phyloP scores from a whole-genome alignment of 2,888 invertebrate genomes.

The Drosophila robusta region DNA sequence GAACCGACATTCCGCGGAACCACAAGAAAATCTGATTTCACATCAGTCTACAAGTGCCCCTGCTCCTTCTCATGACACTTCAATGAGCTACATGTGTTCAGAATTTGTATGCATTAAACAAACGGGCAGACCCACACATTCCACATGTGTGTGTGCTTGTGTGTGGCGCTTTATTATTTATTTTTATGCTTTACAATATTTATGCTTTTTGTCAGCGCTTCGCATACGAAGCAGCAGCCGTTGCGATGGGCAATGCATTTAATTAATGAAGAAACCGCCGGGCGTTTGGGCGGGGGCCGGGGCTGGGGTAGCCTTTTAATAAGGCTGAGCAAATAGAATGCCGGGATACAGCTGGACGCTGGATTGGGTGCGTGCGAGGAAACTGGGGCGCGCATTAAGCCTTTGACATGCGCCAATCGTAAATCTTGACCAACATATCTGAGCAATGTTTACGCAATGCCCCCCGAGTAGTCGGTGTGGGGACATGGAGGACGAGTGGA shows the following conservation, averaged over 20 bases:
- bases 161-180: slow-evolving; percentile 60
- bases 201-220: slow-evolving; percentile 70
- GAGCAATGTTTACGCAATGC: slow-evolving; percentile 73
- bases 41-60: slow-evolving; percentile 9
- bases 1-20: slow-evolving; percentile 27
- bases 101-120: slow-evolving; percentile 67
- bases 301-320: slow-evolving; percentile 50
- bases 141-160: not conserved
- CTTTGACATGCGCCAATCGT: slow-evolving; percentile 83
- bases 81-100: slow-evolving; percentile 59
- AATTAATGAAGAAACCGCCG: slow-evolving; percentile 74
- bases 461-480: slow-evolving; percentile 8
- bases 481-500: slow-evolving; percentile 4
- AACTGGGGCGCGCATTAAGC: slow-evolving; percentile 64
- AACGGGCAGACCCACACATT: slow-evolving; percentile 21
- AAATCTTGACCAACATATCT: slow-evolving; percentile 82
- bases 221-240: slow-evolving; percentile 62
- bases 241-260: slow-evolving; percentile 62
- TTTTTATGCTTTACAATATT: slow-evolving; percentile 77
- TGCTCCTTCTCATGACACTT: slow-evolving; percentile 19
- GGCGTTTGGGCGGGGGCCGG: not conserved
- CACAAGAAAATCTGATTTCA: slow-evolving; percentile 41
- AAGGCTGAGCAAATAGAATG: slow-evolving; percentile 69
- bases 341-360: slow-evolving; percentile 38
- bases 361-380: slow-evolving; percentile 1